A percentile compares a stretch with the other conserved stretches of the same genome.
Conservation (phyloP, 2,888 invertebrate genomes). For the Coelopa pilipes region DNA sequence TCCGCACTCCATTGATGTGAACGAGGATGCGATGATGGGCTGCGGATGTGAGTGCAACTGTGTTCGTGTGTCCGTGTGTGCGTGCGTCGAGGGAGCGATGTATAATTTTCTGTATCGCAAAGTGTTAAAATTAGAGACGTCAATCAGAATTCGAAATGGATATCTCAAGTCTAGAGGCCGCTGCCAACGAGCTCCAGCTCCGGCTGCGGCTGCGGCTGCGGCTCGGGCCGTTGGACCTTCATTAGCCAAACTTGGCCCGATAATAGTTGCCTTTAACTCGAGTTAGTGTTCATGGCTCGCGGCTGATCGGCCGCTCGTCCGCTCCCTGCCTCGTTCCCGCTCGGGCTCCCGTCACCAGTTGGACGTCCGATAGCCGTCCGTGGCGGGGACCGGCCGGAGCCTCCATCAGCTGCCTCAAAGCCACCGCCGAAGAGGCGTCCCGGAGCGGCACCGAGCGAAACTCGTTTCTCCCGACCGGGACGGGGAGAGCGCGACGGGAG, state of each 20-base stretch:
- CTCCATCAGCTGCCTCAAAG: constrained; percentile 12
- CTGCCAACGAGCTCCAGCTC: constrained; percentile 19
- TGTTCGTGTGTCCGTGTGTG: too few relatives aligned
- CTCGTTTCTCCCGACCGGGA: background rate
- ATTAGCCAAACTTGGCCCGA: constrained; percentile 23
- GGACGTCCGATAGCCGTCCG: too few relatives aligned
- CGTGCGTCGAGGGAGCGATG: background rate
- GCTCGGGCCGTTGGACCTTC: constrained; percentile 17
- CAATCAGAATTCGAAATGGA: constrained; percentile 35
- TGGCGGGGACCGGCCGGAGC: too few relatives aligned
- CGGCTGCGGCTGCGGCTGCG: too few relatives aligned
- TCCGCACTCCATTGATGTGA: too few relatives aligned
- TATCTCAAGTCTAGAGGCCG: constrained; percentile 14
- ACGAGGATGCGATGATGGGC: too few relatives aligned
- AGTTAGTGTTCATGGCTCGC: constrained; percentile 20
- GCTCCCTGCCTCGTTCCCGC: constrained; percentile 10
- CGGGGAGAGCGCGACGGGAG: too few relatives aligned
- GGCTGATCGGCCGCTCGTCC: background rate
- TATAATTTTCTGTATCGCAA: constrained; percentile 13
- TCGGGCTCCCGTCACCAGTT: background rate
- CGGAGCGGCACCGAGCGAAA: too few relatives aligned
- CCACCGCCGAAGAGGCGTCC: background rate
- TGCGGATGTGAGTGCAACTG: too few relatives aligned
- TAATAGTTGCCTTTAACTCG: constrained; percentile 18
- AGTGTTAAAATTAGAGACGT: constrained; percentile 27